Evolutionary conservation across 2,888 invertebrate genomes (phyloP), one percentile per base, ranked within the genome.

Genomic region (Harpagoxenus sublaevis): DNA sequence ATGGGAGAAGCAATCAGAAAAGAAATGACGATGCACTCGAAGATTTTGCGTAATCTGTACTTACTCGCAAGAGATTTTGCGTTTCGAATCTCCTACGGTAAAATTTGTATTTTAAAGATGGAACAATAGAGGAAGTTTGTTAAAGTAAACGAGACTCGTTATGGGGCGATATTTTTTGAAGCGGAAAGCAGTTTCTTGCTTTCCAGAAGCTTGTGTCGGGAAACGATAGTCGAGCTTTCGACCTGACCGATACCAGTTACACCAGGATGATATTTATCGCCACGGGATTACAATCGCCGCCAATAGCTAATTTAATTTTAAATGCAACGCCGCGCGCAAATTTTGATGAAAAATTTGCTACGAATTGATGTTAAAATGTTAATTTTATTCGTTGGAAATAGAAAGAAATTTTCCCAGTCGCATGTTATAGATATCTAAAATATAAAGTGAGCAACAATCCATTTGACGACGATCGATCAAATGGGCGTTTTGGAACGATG

Each of bases 271-370:
- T 23, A n/a, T 53, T 55, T 39, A 23, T 23, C 23, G 23, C 6
- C 35, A 6, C 15, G 23, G 8, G 3, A 12, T 9, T 55, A 42
- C 23, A 15, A 23, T 48, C 15, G 45, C 28, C 63, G 63, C 9
- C 48, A 68, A 45, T 28, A 28, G 4, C 9, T 51, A 68, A 68
- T 68, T 68, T 68, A 68, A 51, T 31, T 68, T 68, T 68, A 68
- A 51, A 51, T 68, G n/a, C 68, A 68, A 68, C 18, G 28, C 15
- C 15, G 4, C 15, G 2, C 28, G 28, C 1, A 5, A 68, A 39
- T 55, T 55, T 9, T 35, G 42, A 9, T 23, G 10, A 71, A 55
- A 35, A 8, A 6, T 53, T 12, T 6, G 15, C 15, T 68, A 12
- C 31, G 9, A 2, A 39, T 23, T 2, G 9, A 2, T 71, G 23